Conservation (phyloP, 1,140 invertebrate genomes). For the Arion vulgaris region DNA sequence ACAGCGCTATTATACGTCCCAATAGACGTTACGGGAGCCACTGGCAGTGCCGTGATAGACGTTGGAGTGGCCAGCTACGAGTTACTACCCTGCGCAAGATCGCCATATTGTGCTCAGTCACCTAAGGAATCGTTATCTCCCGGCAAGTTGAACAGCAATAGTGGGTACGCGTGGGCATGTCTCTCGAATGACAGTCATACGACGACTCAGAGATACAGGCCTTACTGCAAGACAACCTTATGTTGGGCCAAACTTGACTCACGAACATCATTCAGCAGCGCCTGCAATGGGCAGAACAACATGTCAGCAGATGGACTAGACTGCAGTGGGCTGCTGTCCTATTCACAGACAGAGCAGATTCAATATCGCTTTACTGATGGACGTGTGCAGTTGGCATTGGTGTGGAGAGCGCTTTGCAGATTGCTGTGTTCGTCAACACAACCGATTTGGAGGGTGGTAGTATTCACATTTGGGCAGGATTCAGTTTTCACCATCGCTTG, state of each 20-base stretch:
- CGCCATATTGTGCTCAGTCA: not conserved
- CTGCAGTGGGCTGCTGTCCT: not conserved
- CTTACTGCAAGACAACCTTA: not conserved
- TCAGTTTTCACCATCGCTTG: not conserved
- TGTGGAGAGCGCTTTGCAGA: slow-evolving; percentile 5
- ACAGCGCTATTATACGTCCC: not conserved
- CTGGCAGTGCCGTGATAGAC: not conserved
- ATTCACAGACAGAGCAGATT: slow-evolving; percentile 6
- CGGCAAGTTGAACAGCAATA: not conserved
- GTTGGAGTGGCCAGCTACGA: not conserved
- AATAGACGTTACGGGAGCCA: not conserved
- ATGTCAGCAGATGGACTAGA: slow-evolving; percentile 5
- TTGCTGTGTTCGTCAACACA: slow-evolving; percentile 1
- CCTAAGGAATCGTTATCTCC: not conserved
- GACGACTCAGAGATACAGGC: not conserved
- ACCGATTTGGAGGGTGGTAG: not conserved
- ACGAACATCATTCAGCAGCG: not conserved
- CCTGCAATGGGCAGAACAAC: slow-evolving; percentile 5
- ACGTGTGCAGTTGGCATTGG: not conserved
- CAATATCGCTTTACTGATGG: not conserved
- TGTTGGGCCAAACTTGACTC: slow-evolving; percentile 8
- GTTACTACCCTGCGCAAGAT: slow-evolving; percentile 8
- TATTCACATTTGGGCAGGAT: not conserved
- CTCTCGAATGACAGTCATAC: slow-evolving; percentile 2
- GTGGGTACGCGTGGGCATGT: not conserved